Percentiles rank a stretch among this genome's conserved stretches.
Evolutionary conservation across 2,113 vertebrate species (phyloP).

Genomic region (Pogona vitticeps): DNA sequence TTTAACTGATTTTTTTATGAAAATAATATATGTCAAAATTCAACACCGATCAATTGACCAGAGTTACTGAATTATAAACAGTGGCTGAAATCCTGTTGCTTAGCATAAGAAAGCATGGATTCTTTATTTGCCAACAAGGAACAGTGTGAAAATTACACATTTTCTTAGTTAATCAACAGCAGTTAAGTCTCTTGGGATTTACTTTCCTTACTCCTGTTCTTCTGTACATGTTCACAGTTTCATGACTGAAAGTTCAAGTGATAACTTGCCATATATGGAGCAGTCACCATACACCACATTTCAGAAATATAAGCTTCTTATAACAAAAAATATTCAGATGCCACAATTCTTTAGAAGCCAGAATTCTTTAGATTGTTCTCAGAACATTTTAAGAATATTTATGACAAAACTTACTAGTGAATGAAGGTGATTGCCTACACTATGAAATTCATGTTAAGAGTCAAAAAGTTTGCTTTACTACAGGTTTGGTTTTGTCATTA

Average conservation of each 20-base stretch:
- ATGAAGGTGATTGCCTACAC: background rate
- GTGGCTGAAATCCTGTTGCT: too few species aligned
- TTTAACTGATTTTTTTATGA: conserved; percentile 36
- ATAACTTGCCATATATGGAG: background rate
- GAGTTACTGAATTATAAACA: background rate
- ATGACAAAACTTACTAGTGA: too few species aligned
- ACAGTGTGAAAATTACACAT: too few species aligned
- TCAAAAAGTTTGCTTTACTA: background rate
- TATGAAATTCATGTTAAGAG: background rate
- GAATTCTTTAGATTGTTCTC: too few species aligned
- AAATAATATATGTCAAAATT: conserved; percentile 39
- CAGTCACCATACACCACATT: background rate
- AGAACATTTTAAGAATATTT: too few species aligned
- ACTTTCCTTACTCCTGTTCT: background rate
- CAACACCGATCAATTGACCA: conserved; percentile 20
- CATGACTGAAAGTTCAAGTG: background rate
- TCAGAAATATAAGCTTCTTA: background rate
- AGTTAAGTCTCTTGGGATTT: conserved; percentile 12
- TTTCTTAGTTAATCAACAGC: too few species aligned
- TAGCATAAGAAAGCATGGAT: too few species aligned
- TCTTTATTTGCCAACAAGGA: too few species aligned
- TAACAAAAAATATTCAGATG: background rate
- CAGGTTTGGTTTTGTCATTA: too few species aligned
- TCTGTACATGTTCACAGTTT: background rate
- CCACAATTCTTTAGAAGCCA: too few species aligned